These are phyloP conservation scores for Pagetopsis macropterus DNA, from an alignment of 2,797 vertebrate genomes.

Conservation along the genomic window DNA sequence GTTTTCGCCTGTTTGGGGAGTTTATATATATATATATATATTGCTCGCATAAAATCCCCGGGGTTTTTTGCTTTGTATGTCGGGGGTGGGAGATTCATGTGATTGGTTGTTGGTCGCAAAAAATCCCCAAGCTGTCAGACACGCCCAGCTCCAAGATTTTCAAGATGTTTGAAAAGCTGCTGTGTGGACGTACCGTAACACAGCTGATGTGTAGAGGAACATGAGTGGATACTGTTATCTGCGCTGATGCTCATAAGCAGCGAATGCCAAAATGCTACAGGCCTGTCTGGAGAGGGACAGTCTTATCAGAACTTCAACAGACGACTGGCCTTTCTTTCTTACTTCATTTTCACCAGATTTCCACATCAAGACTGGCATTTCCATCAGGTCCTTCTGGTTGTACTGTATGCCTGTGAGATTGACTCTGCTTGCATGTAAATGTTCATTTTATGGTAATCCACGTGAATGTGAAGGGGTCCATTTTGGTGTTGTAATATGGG, in stretches of 20 bases:
- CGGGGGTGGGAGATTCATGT: too few species aligned
- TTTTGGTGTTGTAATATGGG: conserved; percentile 21
- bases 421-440: not conserved
- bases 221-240: conserved; percentile 68
- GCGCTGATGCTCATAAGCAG: conserved; percentile 41
- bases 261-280: conserved; percentile 45
- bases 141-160: too few species aligned
- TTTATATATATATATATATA: too few species aligned
- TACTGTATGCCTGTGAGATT: not conserved
- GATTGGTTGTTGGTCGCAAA: too few species aligned
- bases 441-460: conserved; percentile 35
- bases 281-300: conserved; percentile 45
- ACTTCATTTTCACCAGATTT: conserved; percentile 63
- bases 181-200: too few species aligned
- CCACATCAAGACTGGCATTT: conserved; percentile 66
- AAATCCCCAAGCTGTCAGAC: too few species aligned
- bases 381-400: conserved; percentile 46
- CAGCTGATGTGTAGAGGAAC: conserved; percentile 43
- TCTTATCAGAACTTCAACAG: conserved; percentile 69
- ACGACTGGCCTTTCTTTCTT: conserved; percentile 53
- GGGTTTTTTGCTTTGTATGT: too few species aligned
- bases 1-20: too few species aligned
- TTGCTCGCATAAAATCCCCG: too few species aligned
- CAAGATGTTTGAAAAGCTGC: too few species aligned
- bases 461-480: conserved; percentile 16